Percentiles rank a stretch among this genome's conserved stretches.
phyloP scores from a whole-genome alignment of 2,113 vertebrate genomes.

The Amphilophus citrinellus region DNA sequence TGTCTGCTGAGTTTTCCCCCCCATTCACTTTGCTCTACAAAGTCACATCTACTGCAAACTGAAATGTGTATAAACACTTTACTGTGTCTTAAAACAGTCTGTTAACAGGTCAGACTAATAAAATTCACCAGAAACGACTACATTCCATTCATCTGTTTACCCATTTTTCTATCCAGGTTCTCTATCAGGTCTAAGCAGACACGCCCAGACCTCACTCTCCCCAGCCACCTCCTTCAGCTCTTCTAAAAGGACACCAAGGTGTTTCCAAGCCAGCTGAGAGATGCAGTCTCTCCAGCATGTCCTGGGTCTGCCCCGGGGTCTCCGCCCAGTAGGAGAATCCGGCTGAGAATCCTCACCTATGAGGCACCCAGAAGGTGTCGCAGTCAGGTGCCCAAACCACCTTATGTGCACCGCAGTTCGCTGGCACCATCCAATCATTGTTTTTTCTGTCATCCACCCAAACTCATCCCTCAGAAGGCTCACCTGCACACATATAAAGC shows the following conservation, averaged over 20 bases:
- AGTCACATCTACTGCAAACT: too few species aligned
- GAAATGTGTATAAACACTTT: too few species aligned
- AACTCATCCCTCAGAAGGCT: background rate
- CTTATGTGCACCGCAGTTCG: background rate
- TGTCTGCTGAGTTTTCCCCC: background rate
- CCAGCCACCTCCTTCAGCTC: too few species aligned
- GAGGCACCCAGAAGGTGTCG: background rate
- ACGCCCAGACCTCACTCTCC: too few species aligned
- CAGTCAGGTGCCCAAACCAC: background rate
- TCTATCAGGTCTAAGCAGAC: too few species aligned
- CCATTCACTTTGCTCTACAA: background rate
- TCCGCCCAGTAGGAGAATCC: background rate
- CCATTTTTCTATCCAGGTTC: too few species aligned
- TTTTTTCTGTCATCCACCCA: background rate
- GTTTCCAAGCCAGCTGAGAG: background rate
- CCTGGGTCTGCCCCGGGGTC: rapidly evolving
- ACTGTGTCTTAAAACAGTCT: too few species aligned
- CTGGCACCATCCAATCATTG: background rate
- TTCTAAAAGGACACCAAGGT: background rate
- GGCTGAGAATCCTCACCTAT: background rate
- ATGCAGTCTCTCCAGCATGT: background rate
- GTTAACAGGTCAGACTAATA: too few species aligned
- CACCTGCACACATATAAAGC: background rate
- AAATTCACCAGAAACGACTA: too few species aligned
- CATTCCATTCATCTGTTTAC: too few species aligned